Conservation (phyloP, 2,113 vertebrate genomes). For the Proteles cristata region DNA sequence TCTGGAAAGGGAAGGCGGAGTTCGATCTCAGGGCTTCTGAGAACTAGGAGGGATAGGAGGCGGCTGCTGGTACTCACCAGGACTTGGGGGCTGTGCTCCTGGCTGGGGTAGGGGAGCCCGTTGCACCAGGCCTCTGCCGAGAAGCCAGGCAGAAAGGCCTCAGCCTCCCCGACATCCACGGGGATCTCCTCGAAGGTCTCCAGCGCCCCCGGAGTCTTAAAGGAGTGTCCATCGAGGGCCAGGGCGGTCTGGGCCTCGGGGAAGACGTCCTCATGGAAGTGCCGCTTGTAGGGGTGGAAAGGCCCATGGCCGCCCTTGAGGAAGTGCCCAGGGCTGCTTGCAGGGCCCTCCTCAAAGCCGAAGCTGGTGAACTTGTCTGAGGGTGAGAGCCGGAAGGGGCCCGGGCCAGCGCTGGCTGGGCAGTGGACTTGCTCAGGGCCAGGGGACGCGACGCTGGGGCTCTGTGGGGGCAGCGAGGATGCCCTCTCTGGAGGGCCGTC, state of each 20-base stretch:
- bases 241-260: slow-evolving; percentile 80
- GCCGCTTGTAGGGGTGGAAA: slow-evolving; percentile 93
- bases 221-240: slow-evolving; percentile 83
- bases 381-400: slow-evolving; percentile 81
- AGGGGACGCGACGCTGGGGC: slow-evolving; percentile 85
- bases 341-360: slow-evolving; percentile 86
- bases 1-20: neutral
- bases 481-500: slow-evolving; percentile 81
- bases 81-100: slow-evolving; percentile 83
- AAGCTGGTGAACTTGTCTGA: slow-evolving; percentile 86
- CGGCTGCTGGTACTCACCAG: slow-evolving; percentile 83
- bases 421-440: slow-evolving; percentile 83
- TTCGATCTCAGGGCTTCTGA: neutral
- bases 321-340: slow-evolving; percentile 80
- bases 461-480: slow-evolving; percentile 87
- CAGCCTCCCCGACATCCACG: slow-evolving; percentile 79
- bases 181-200: slow-evolving; percentile 83
- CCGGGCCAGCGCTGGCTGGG: slow-evolving; percentile 68
- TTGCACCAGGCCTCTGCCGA: slow-evolving; percentile 85
- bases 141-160: slow-evolving; percentile 81
- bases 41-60: neutral
- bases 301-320: slow-evolving; percentile 83
- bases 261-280: slow-evolving; percentile 89
- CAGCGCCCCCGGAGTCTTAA: slow-evolving; percentile 82
- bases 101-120: slow-evolving; percentile 82